Percentiles rank a stretch among this genome's conserved stretches.
These are phyloP conservation scores for Forbesichthys agassizii DNA, from an alignment of 2,113 vertebrate species.

Conservation along the genomic window DNA sequence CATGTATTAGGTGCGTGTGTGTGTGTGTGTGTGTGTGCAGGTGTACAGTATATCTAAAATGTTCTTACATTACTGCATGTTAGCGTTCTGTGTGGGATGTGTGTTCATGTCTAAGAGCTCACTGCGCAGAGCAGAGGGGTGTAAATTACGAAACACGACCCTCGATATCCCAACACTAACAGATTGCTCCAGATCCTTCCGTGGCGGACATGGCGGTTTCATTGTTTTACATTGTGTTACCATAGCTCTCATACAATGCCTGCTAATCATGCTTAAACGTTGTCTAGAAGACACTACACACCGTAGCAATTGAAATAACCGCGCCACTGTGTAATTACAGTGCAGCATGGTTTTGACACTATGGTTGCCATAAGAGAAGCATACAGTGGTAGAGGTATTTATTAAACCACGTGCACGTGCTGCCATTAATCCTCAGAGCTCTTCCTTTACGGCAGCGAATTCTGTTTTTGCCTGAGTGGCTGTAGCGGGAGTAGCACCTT, in stretches of 20 bases:
- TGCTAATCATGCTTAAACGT: not conserved
- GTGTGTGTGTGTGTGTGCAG: not conserved
- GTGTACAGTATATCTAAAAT: not conserved
- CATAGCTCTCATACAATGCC: no score
- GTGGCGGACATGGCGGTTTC: no score
- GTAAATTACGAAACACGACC: not conserved
- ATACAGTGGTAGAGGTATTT: not conserved
- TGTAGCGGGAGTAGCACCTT: constrained; percentile 41
- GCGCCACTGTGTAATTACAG: constrained; percentile 26
- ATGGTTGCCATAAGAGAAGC: constrained; percentile 24
- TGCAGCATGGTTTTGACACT: constrained; percentile 6
- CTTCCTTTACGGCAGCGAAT: not conserved
- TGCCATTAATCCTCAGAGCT: constrained; percentile 4
- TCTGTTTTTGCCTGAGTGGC: constrained; percentile 12
- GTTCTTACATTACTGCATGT: not conserved
- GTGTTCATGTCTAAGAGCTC: no score
- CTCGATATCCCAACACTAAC: no score
- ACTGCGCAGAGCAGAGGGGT: no score
- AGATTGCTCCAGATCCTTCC: no score
- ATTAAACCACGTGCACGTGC: not conserved
- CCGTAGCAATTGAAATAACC: constrained; percentile 32
- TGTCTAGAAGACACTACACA: not conserved
- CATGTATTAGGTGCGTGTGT: constrained; percentile 8
- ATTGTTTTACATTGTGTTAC: no score
- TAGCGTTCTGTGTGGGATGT: not conserved